phyloP scores from a whole-genome alignment of 1,140 invertebrate species.

The Caenorhabditis latens region DNA sequence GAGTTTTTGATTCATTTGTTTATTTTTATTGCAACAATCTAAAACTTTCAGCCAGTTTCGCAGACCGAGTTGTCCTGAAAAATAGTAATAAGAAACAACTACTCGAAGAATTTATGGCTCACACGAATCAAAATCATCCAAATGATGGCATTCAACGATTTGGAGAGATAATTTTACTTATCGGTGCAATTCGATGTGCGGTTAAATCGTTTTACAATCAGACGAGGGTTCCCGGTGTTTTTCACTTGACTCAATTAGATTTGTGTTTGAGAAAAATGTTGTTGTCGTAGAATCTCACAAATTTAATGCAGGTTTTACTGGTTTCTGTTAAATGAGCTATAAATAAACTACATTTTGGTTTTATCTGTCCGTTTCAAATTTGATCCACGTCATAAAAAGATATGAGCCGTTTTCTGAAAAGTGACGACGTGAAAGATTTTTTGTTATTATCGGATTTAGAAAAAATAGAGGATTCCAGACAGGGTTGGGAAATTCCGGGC shows the following conservation, averaged over 20 bases:
- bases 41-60: not conserved
- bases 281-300: no score
- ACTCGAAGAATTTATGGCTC: not conserved
- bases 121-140: constrained; percentile 4
- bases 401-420: no score
- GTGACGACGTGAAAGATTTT: no score
- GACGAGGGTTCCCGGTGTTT: constrained; percentile 26
- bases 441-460: no score
- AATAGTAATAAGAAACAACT: not conserved
- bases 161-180: constrained; percentile 1
- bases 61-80: not conserved
- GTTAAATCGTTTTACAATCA: constrained; percentile 18
- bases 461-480: no score
- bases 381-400: no score
- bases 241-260: constrained; percentile 16
- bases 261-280: constrained; percentile 1
- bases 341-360: no score
- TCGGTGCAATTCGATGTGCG: not conserved
- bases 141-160: not conserved
- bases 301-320: not conserved
- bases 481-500: no score
- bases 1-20: constrained; percentile 27
- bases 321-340: no score
- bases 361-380: no score
- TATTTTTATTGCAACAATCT: not conserved